phyloP scores from a whole-genome alignment of 2,113 vertebrate species.

The Halcyon malimbica region DNA sequence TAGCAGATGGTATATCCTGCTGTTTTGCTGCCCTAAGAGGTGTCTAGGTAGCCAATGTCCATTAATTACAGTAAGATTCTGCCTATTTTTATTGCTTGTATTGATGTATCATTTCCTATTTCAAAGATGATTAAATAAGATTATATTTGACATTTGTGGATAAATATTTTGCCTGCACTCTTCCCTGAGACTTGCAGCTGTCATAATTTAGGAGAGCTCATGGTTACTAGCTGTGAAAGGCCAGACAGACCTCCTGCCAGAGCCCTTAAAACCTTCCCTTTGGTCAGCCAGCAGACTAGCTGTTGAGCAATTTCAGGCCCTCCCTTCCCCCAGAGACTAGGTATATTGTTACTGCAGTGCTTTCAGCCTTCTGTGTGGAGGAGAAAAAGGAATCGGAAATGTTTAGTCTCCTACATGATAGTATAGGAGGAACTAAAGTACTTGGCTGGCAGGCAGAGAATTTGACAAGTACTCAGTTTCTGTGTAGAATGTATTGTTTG shows the following conservation, averaged over 20 bases:
- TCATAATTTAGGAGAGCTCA: not conserved
- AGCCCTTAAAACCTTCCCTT: not conserved
- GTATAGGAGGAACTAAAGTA: not conserved
- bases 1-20: not conserved
- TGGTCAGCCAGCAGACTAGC: not conserved
- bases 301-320: not conserved
- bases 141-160: not conserved
- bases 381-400: not conserved
- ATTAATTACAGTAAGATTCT: not conserved
- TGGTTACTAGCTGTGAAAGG: slow-evolving; percentile 33
- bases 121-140: not conserved
- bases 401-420: not conserved
- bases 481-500: not conserved
- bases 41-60: not conserved
- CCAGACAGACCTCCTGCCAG: not conserved
- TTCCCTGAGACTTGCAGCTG: not conserved
- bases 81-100: not conserved
- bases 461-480: not conserved
- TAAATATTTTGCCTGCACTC: not conserved
- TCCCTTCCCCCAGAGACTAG: not conserved
- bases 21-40: not conserved
- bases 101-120: not conserved
- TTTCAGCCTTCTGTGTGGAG: not conserved
- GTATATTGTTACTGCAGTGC: not conserved
- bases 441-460: not conserved